Conservation (phyloP, 2,888 invertebrate genomes). For the Philaethria dido region DNA sequence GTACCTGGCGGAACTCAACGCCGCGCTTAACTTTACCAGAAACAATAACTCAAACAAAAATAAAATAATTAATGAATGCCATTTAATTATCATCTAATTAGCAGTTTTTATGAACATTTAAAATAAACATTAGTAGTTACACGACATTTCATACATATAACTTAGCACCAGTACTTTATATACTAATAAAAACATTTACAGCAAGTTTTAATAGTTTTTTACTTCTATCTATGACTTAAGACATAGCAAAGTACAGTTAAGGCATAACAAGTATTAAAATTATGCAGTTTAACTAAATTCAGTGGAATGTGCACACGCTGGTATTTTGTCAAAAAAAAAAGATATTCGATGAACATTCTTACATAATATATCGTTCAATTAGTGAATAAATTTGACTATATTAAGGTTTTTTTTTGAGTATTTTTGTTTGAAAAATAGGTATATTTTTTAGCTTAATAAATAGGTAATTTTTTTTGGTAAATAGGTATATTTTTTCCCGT, state of each 20-base stretch:
- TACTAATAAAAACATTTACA: constrained; percentile 22
- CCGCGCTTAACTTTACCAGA: too few species aligned
- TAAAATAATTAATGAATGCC: not conserved
- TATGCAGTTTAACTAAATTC: constrained; percentile 18
- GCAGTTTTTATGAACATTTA: not conserved
- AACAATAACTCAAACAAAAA: too few species aligned
- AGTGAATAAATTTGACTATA: not conserved
- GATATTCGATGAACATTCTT: constrained; percentile 19
- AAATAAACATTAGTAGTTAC: not conserved
- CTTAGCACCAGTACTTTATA: constrained; percentile 5
- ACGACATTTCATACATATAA: constrained; percentile 8
- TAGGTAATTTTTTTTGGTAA: too few species aligned
- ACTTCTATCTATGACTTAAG: constrained; percentile 19
- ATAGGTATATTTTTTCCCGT: too few species aligned
- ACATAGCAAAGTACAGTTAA: constrained; percentile 23
- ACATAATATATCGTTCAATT: constrained; percentile 20
- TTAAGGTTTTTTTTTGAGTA: not conserved
- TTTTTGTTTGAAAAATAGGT: not conserved
- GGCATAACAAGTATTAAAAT: constrained; percentile 25
- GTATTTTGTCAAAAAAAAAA: constrained; percentile 16
- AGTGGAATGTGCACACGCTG: constrained; percentile 22
- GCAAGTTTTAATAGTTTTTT: constrained; percentile 11
- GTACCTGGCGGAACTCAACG: too few species aligned
- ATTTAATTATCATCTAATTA: not conserved
- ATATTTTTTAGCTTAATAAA: not conserved